A percentile compares a stretch with the other conserved stretches of the same genome.
These are phyloP conservation scores for Plestiodon gilberti DNA, from an alignment of 2,113 vertebrate genomes.

Conservation along the genomic window DNA sequence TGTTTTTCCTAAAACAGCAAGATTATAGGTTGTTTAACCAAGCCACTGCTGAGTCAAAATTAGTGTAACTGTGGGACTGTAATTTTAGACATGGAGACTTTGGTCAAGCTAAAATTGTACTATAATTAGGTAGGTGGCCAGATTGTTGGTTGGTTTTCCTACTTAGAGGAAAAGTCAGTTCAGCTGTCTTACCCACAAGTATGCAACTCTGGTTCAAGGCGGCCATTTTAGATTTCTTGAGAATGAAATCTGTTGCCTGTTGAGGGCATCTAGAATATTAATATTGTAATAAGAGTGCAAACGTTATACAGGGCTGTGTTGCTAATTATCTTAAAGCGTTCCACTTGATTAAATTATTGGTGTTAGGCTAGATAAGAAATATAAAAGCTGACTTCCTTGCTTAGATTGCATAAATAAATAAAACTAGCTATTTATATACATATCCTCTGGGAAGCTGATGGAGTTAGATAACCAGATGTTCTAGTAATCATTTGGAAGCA, in stretches of 20 bases:
- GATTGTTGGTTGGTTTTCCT: background rate
- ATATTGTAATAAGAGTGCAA: background rate
- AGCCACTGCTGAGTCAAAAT: slow-evolving; percentile 46
- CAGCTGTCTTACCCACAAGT: background rate
- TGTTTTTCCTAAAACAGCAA: background rate
- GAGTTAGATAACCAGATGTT: slow-evolving; percentile 4
- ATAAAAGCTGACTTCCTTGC: background rate
- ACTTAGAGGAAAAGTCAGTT: slow-evolving; percentile 9
- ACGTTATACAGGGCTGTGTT: background rate
- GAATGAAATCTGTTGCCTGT: background rate
- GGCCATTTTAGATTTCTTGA: background rate
- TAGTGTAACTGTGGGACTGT: background rate
- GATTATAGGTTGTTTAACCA: background rate
- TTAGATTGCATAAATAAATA: background rate
- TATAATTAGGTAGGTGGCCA: background rate
- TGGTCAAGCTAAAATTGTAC: background rate
- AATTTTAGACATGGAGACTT: slow-evolving; percentile 22
- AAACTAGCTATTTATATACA: slow-evolving; percentile 12
- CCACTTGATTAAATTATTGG: background rate
- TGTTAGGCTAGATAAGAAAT: slow-evolving; percentile 8
- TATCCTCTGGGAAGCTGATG: background rate
- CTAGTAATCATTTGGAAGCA: background rate
- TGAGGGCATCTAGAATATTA: background rate
- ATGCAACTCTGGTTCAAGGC: background rate
- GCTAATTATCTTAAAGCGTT: background rate